These are phyloP conservation scores for Anaspis maculata DNA, from an alignment of 2,888 invertebrate species.

Conservation along the genomic window DNA sequence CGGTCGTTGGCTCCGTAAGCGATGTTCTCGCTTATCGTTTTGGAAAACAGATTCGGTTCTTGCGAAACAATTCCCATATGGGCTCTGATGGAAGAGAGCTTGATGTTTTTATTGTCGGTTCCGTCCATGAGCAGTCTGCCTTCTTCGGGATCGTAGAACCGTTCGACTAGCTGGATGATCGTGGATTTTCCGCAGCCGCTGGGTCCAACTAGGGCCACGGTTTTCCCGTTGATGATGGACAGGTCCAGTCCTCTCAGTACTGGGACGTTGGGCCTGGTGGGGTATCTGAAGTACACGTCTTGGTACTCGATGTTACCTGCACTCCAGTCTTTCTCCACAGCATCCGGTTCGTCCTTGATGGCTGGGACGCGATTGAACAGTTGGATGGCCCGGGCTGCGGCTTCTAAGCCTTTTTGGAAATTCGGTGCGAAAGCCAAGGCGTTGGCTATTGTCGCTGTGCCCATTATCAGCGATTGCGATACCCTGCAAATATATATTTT, in stretches of 20 bases:
- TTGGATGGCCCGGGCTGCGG: constrained; percentile 59
- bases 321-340: constrained; percentile 28
- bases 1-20: constrained; percentile 80
- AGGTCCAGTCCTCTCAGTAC: constrained; percentile 60
- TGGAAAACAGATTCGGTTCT: constrained; percentile 84
- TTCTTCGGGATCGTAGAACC: constrained; percentile 64
- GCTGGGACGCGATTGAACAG: constrained; percentile 55
- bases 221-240: constrained; percentile 55
- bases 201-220: constrained; percentile 65
- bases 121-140: constrained; percentile 48
- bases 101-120: constrained; percentile 24
- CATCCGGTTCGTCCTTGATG: constrained; percentile 41
- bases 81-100: constrained; percentile 47
- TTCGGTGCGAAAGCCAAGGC: constrained; percentile 70
- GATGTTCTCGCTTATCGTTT: constrained; percentile 84
- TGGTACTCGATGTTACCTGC: constrained; percentile 62
- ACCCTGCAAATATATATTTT: too few relatives aligned
- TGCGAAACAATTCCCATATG: constrained; percentile 87
- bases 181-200: constrained; percentile 88
- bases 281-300: constrained; percentile 64
- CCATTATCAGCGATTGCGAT: constrained; percentile 64
- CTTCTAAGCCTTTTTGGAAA: constrained; percentile 67
- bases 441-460: constrained; percentile 58
- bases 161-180: constrained; percentile 66
- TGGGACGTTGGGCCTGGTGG: constrained; percentile 59